Percentiles rank a stretch among this genome's conserved stretches.
Conservation (phyloP, 2,113 vertebrate genomes). For the Gadus chalcogrammus region DNA sequence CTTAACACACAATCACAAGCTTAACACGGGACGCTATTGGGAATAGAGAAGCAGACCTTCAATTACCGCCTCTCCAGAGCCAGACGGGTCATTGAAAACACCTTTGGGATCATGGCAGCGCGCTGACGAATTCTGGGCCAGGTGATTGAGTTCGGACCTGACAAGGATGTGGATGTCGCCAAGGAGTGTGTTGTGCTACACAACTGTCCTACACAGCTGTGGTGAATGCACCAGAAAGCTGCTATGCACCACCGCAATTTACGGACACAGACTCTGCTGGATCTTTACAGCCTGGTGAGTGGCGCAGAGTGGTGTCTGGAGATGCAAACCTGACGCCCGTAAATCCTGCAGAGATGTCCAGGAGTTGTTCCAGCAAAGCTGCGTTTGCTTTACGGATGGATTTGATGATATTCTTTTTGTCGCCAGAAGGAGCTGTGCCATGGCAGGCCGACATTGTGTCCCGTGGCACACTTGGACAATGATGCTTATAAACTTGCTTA, state of each 20-base stretch:
- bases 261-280: conserved; percentile 5
- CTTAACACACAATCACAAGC: not conserved
- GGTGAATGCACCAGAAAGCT: not conserved
- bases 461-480: not conserved
- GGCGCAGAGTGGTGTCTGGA: not conserved
- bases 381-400: not conserved
- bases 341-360: not conserved
- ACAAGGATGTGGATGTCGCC: conserved; percentile 4
- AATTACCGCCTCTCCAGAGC: conserved; percentile 27
- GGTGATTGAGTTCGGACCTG: conserved; percentile 7
- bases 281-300: not conserved
- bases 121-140: conserved; percentile 14
- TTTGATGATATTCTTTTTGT: not conserved
- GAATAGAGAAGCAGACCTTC: conserved; percentile 7
- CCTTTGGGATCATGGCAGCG: conserved; percentile 27
- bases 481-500: not conserved
- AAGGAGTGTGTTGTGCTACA: not conserved
- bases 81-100: conserved; percentile 23
- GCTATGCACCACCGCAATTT: conserved; percentile 5
- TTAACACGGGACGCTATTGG: not conserved
- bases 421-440: not conserved
- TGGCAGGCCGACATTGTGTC: conserved; percentile 1
- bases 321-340: not conserved
- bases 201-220: not conserved
- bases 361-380: not conserved